A percentile compares a stretch with the other conserved stretches of the same genome.
Conservation (phyloP, 2,797 vertebrate species). For the Syndactyla subalaris region DNA sequence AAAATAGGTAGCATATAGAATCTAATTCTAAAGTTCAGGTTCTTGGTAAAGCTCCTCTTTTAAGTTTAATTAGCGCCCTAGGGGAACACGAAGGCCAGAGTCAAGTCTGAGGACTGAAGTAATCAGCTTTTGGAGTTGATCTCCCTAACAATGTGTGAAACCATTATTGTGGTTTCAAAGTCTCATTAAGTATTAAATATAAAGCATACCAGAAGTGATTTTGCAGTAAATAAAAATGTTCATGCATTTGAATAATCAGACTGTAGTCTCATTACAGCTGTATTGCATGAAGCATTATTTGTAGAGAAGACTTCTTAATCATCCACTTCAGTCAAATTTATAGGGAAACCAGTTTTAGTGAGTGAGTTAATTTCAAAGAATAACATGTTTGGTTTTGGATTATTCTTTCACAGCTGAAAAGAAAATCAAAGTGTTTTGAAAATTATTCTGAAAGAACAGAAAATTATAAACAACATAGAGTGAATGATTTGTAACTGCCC, state of each 20-base stretch:
- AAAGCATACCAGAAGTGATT: slow-evolving; percentile 55
- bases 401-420: slow-evolving; percentile 73
- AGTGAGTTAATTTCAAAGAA: slow-evolving; percentile 72
- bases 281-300: slow-evolving; percentile 66
- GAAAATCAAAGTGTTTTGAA: slow-evolving; percentile 65
- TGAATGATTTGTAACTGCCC: slow-evolving; percentile 45
- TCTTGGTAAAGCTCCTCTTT: not conserved
- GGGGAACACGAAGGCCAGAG: not conserved
- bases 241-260: slow-evolving; percentile 62
- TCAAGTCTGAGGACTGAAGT: not conserved
- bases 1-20: not conserved
- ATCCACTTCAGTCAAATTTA: slow-evolving; percentile 70
- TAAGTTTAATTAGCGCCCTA: not conserved
- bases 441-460: slow-evolving; percentile 54
- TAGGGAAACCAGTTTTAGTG: slow-evolving; percentile 51
- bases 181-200: slow-evolving; percentile 49
- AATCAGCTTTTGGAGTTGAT: slow-evolving; percentile 21
- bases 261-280: slow-evolving; percentile 67
- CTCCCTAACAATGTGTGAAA: not conserved
- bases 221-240: slow-evolving; percentile 62
- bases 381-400: slow-evolving; percentile 68
- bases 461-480: slow-evolving; percentile 55
- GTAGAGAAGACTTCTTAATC: slow-evolving; percentile 70
- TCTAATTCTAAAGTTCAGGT: not conserved
- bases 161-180: slow-evolving; percentile 17